Evolutionary conservation across 1,140 invertebrate genomes (phyloP).

Genomic region (Pentalonia nigronervosa): DNA sequence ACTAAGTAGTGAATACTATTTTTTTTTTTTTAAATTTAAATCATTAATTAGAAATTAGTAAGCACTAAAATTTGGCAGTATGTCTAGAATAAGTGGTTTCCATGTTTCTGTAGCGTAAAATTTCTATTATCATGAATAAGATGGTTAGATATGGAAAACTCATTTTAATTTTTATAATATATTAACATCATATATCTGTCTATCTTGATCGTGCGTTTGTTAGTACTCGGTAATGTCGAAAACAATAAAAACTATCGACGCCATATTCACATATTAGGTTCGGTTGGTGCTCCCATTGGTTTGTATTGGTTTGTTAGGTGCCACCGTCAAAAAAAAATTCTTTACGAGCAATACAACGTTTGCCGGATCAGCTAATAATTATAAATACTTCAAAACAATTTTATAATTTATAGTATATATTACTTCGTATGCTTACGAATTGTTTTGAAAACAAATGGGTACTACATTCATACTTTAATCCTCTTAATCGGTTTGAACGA

Average conservation of each 20-base stretch:
- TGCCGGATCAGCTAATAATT: not conserved
- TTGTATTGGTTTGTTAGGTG: not conserved
- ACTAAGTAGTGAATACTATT: too few species aligned
- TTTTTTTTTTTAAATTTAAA: too few species aligned
- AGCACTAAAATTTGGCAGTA: too few species aligned
- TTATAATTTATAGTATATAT: not conserved
- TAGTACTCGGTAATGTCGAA: not conserved
- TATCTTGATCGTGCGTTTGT: not conserved
- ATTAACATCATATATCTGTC: too few species aligned
- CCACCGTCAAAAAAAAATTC: not conserved
- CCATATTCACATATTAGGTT: not conserved
- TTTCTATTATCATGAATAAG: too few species aligned
- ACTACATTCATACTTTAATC: not conserved
- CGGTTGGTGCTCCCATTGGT: not conserved
- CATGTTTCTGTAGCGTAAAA: too few species aligned
- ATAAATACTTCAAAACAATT: not conserved
- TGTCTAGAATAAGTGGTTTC: too few species aligned
- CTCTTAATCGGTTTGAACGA: not conserved
- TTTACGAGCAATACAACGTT: not conserved
- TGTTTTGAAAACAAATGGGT: not conserved
- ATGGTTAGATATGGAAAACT: not conserved
- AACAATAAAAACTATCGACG: not conserved
- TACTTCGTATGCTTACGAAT: not conserved
- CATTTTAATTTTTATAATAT: not conserved
- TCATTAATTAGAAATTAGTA: too few species aligned